Evolutionary conservation across 2,888 invertebrate genomes (phyloP).

Genomic region (Acrobasis repandana): DNA sequence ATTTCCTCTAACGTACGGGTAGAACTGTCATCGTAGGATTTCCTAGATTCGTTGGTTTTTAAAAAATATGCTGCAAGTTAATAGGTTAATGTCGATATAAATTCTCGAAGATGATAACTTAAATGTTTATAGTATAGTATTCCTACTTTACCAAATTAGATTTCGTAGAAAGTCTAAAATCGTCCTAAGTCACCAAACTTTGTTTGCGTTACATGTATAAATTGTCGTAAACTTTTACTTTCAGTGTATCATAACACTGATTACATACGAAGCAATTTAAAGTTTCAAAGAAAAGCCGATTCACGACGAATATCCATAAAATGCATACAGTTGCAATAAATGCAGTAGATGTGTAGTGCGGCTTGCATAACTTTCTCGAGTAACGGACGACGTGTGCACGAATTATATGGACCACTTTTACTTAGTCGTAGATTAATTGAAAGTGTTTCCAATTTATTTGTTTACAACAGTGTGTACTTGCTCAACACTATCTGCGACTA

Average conservation of each 20-base stretch:
- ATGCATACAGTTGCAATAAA: background rate
- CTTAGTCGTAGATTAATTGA: conserved; percentile 4
- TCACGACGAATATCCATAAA: background rate
- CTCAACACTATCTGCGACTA: background rate
- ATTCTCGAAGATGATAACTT: too few relatives aligned
- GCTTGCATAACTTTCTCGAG: conserved; percentile 10
- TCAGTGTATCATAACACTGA: background rate
- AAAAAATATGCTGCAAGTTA: too few relatives aligned
- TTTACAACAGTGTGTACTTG: background rate
- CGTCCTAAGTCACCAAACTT: too few relatives aligned
- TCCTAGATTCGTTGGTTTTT: too few relatives aligned
- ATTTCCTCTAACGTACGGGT: too few relatives aligned
- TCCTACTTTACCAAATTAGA: too few relatives aligned
- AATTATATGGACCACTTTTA: conserved; percentile 15
- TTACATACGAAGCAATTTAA: background rate
- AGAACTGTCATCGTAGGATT: too few relatives aligned
- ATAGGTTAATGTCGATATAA: too few relatives aligned
- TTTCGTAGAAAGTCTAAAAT: too few relatives aligned
- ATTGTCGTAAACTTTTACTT: background rate
- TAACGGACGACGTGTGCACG: background rate
- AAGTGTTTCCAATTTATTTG: background rate
- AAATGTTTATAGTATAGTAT: too few relatives aligned
- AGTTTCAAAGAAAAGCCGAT: background rate
- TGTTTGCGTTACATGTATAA: background rate
- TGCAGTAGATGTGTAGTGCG: background rate